Conservation (phyloP, 1,140 invertebrate species). For the Palaemon carinicauda region DNA sequence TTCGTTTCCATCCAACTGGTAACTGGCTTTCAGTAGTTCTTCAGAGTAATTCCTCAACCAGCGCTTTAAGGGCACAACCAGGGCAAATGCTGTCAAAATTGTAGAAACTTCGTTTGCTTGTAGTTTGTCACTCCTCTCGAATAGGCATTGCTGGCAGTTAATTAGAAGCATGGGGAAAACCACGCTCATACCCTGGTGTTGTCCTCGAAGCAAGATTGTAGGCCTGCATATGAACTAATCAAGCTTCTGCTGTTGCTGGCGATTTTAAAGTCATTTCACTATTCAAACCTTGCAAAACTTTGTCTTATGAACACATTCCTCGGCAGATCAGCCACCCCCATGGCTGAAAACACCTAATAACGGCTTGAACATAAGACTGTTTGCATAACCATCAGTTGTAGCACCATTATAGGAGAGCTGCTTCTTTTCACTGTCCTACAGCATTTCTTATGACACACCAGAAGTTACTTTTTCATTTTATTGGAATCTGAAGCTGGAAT, state of each 20-base stretch:
- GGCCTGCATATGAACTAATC: background rate
- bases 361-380: background rate
- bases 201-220: background rate
- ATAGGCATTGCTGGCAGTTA: constrained; percentile 29
- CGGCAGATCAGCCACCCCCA: constrained; percentile 32
- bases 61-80: constrained; percentile 4
- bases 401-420: constrained; percentile 20
- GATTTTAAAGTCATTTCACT: background rate
- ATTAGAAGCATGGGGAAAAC: background rate
- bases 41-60: background rate
- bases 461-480: background rate
- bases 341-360: constrained; percentile 12
- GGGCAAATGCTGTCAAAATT: background rate
- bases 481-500: constrained; percentile 21
- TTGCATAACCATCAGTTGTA: constrained; percentile 17
- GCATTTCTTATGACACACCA: background rate
- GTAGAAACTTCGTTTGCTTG: background rate
- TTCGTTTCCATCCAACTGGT: no score
- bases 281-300: background rate
- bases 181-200: background rate
- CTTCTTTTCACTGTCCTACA: background rate
- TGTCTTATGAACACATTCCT: constrained; percentile 5
- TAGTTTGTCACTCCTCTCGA: constrained; percentile 25
- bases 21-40: no score
- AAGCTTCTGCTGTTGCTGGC: background rate